Evolutionary conservation across 1,140 invertebrate genomes (phyloP), one percentile per base, ranked within the genome.

Genomic region (Grapholita molesta): DNA sequence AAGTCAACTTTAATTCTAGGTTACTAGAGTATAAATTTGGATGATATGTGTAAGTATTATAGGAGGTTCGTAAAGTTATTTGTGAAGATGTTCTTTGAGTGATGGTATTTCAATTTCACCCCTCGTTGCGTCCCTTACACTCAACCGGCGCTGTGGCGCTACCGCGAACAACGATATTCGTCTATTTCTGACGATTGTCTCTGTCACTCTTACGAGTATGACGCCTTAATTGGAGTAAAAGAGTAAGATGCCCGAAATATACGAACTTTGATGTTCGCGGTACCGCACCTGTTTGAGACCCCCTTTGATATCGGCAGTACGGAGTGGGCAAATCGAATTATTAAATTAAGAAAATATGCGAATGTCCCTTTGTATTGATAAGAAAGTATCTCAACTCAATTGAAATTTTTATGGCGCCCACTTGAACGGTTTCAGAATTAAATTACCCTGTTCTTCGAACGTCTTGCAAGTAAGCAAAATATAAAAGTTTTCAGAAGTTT

Each of bases 41-140:
- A 21, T 21, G 15, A 7, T n/a, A 21, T 9, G 15, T 7, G 42
- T 5, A 1, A 48, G 15, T 6, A 5, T 9, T 15, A 48, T 48
- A 21, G 3, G 42, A 48, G 42, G 7, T 21, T 8, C 0, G 6
- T 4, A 18, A 48, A 48, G 42, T 38, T n/a, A 18, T 21, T n/a
- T 12, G 33, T 9, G 42, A 5, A 48, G 18, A 21, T 21, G 42
- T 48, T 48, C 42, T n/a, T n/a, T 15, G 42, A 7, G 42, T 48
- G 24, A 28, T 28, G 55, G 25, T 61, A 61, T 61, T 61, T 28
- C 55, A 61, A 61, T 61, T 61, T 61, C 25, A n/a, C n/a, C 55
- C 55, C 25, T 28, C 55, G 55, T 21, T 32, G 55, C 15, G 24
- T 55, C 42, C 42, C 25, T 61, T 61, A 61, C 55, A 32, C n/a